A percentile compares a stretch with the other conserved stretches of the same genome.
Evolutionary conservation across 2,797 vertebrate species (phyloP).

Genomic region (Gymnoscopelus braueri): DNA sequence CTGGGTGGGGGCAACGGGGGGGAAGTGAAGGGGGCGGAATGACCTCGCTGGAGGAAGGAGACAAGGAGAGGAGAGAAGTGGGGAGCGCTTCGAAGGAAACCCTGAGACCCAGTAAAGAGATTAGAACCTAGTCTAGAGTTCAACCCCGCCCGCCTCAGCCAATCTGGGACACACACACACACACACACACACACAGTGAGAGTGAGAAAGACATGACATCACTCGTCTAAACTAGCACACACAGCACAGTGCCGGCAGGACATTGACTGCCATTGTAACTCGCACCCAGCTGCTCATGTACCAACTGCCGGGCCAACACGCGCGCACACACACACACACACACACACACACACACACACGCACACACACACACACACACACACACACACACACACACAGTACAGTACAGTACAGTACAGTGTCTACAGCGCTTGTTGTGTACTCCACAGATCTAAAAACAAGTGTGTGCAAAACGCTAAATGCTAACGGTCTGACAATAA

Average conservation of each 20-base stretch:
- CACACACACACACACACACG: constrained; percentile 20
- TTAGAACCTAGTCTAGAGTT: constrained; percentile 79
- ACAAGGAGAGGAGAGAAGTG: constrained; percentile 33
- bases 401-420: constrained; percentile 4
- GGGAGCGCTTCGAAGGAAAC: constrained; percentile 72
- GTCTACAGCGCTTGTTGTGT: constrained; percentile 30
- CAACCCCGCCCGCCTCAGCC: constrained; percentile 68
- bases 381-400: constrained; percentile 27
- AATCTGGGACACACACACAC: constrained; percentile 67
- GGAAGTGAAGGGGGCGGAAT: background rate
- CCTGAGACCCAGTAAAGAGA: constrained; percentile 70
- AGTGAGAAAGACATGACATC: constrained; percentile 79
- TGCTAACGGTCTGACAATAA: constrained; percentile 11
- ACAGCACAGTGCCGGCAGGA: constrained; percentile 62
- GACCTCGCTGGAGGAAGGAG: constrained; percentile 12
- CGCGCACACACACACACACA: constrained; percentile 1
- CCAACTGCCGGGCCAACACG: constrained; percentile 33
- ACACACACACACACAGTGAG: constrained; percentile 49
- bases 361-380: background rate
- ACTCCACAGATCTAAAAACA: constrained; percentile 12
- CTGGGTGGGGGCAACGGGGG: constrained; percentile 47
- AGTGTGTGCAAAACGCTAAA: constrained; percentile 1
- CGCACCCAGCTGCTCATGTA: constrained; percentile 59
- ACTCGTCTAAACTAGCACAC: constrained; percentile 71
- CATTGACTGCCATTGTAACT: constrained; percentile 62